phyloP scores from a whole-genome alignment of 2,888 invertebrate genomes.

The Lepidochrysops patricia region DNA sequence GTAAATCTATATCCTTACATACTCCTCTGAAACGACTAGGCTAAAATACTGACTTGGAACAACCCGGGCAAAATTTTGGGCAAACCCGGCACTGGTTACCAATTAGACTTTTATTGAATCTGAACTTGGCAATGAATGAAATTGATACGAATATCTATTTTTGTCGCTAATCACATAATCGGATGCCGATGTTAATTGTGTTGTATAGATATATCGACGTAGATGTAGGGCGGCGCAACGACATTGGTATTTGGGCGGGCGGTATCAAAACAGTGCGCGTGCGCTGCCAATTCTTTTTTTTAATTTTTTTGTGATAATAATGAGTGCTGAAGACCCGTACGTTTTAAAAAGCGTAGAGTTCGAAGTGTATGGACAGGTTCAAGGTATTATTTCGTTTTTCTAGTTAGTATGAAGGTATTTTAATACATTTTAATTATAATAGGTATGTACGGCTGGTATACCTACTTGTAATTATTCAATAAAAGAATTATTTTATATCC shows the following conservation, averaged over 20 bases:
- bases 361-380: constrained; percentile 92
- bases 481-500: no score
- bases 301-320: constrained; percentile 30
- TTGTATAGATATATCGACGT: constrained; percentile 11
- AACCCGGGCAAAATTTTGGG: background rate
- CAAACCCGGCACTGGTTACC: background rate
- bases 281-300: constrained; percentile 17
- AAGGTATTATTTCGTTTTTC: constrained; percentile 74
- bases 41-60: background rate
- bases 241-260: constrained; percentile 44
- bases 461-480: no score
- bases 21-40: no score
- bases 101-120: constrained; percentile 8
- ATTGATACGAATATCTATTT: constrained; percentile 8
- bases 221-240: constrained; percentile 25
- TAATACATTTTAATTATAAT: background rate
- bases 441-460: no score
- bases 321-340: constrained; percentile 76
- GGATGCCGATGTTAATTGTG: constrained; percentile 11
- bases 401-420: no score
- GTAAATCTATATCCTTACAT: no score
- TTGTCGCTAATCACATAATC: constrained; percentile 6
- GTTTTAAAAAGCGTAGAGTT: constrained; percentile 88
- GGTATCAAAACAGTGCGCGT: constrained; percentile 25
- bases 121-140: constrained; percentile 12